Base-by-base conservation (phyloP, 2,113 vertebrate genomes). In the Piaya cayana region DNA sequence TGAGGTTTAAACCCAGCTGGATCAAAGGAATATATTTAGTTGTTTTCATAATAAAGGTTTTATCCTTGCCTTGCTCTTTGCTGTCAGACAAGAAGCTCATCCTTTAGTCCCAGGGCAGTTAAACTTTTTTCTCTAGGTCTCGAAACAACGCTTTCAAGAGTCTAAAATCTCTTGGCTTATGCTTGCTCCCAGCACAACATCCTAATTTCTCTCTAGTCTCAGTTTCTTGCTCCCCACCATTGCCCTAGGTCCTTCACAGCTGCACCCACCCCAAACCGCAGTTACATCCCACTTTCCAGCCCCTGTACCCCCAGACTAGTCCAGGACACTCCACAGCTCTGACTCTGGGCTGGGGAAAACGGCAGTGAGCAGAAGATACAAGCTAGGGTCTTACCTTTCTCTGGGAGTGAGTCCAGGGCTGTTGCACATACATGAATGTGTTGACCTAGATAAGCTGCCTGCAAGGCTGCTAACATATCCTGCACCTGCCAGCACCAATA, bases 1-100 rank as follows among this genome's bases (percentile, higher is more conserved):
- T 94, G 94, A 86, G 72, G 26, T 78, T 93, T 90, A 88, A 94
- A 86, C 34, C 63, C 64, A 86, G 80, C 45, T 83, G 88, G 59
- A 93, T 92, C 79, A 95, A 95, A 96, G 55, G 76, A 92, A 93
- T 88, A 45, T 80, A 92, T 83, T 70, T 90, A 79, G 50, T 68
- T 56, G 39, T 63, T 74, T 55, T 92, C 37, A 11, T 81, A 74
- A 76, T 7, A 55, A 88, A 60, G 37, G 18, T 19, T 81, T 96
- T 88, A 90, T 81, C 82, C 47, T 82, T 64, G 68, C 76, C 37
- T 86, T 42, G 29, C 34, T 76, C 43, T 87, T 93, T 94, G 45
- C 21, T 12, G 59, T 83, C 52, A 78, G 34, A 93, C 15, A 81
- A 23, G 18, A 90, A 86, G 78, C 17, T 72, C 45, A 55, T 83